Evolutionary conservation across 2,113 vertebrate genomes (phyloP).

Genomic region (Shinisaurus crocodilurus): DNA sequence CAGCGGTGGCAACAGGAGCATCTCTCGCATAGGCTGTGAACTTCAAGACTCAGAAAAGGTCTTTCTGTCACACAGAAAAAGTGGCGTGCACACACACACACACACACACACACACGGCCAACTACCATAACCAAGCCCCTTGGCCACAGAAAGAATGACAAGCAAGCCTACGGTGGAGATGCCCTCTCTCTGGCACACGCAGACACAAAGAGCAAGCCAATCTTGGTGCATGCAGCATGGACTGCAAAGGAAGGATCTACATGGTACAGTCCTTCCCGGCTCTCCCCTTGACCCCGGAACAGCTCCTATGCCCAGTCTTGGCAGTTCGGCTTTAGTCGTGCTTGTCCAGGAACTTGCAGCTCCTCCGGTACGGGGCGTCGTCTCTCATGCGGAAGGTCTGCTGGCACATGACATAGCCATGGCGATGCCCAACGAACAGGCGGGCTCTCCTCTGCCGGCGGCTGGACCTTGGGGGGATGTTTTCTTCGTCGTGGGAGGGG

Average conservation of each 20-base stretch:
- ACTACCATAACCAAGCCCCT: neutral
- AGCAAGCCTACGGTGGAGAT: fast-evolving
- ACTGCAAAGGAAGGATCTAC: neutral
- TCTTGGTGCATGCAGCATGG: neutral
- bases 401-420: neutral
- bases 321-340: neutral
- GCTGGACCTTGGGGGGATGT: neutral
- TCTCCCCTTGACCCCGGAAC: no score
- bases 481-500: neutral
- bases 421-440: fast-evolving
- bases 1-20: no score
- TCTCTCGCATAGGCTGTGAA: neutral
- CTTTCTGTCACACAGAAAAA: no score
- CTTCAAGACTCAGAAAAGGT: neutral
- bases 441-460: no score
- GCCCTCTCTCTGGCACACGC: no score
- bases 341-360: fast-evolving
- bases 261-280: no score
- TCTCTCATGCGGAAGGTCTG: neutral
- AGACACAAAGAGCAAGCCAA: no score
- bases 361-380: neutral
- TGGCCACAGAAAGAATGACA: neutral
- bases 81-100: neutral
- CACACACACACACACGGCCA: fast-evolving
- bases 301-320: neutral